phyloP scores from a whole-genome alignment of 2,888 invertebrate genomes.

The Scaptomyza caliginosa region DNA sequence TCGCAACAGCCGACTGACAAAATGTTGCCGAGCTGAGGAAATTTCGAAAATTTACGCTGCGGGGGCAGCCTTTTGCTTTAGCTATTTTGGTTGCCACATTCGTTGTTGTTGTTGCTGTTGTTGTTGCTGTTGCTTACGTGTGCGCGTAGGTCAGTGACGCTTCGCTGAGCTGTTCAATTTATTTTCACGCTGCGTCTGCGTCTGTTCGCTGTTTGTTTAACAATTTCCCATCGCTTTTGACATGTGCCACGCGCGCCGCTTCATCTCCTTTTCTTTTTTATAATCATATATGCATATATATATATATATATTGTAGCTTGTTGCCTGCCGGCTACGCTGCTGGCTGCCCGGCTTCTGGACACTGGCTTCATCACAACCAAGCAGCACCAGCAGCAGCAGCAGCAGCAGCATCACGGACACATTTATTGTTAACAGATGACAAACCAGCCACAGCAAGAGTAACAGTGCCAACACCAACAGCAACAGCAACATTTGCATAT shows the following conservation, averaged over 20 bases:
- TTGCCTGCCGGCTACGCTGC: constrained; percentile 20
- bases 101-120: constrained; percentile 28
- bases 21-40: constrained; percentile 59
- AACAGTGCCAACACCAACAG: background rate
- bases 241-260: constrained; percentile 49
- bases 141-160: constrained; percentile 75
- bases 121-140: constrained; percentile 49
- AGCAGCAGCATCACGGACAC: constrained; percentile 8
- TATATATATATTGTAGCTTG: constrained; percentile 9
- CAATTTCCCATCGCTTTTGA: constrained; percentile 52
- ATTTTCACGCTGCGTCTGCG: constrained; percentile 62
- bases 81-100: constrained; percentile 40
- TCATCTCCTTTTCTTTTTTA: constrained; percentile 1
- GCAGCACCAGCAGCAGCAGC: constrained; percentile 1
- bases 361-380: constrained; percentile 15
- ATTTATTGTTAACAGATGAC: constrained; percentile 68
- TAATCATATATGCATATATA: background rate
- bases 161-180: constrained; percentile 60
- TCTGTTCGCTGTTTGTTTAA: constrained; percentile 62
- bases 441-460: constrained; percentile 14
- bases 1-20: constrained; percentile 35
- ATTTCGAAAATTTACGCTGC: constrained; percentile 51
- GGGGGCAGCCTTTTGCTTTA: constrained; percentile 47
- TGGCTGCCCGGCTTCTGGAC: constrained; percentile 42
- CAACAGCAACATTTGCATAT: constrained; percentile 41